Conservation (phyloP, 1,140 invertebrate genomes). For the Musca vetustissima region DNA sequence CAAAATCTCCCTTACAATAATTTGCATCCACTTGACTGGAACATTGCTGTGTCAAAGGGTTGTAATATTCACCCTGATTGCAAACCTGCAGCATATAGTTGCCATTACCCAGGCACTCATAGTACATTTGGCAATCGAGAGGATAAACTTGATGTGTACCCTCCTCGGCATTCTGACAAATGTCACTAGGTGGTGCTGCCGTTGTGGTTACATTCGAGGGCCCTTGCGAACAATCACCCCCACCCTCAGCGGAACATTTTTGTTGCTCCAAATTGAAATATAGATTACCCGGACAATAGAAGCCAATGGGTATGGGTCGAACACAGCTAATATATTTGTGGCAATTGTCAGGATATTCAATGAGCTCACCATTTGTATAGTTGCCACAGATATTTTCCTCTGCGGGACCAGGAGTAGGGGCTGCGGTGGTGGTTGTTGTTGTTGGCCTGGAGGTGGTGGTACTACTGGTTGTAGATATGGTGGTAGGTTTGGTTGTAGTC, state of each 20-base stretch:
- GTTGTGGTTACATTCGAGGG: conserved; percentile 31
- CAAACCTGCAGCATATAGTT: conserved; percentile 47
- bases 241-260: conserved; percentile 8
- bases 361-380: conserved; percentile 34
- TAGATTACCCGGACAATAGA: conserved; percentile 36
- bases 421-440: conserved; percentile 21
- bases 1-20: conserved; percentile 40
- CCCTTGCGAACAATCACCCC: not conserved
- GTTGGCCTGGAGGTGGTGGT: not conserved
- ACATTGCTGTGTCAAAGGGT: conserved; percentile 38
- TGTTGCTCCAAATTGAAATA: conserved; percentile 34
- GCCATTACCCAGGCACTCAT: conserved; percentile 42
- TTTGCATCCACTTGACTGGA: conserved; percentile 37
- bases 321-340: conserved; percentile 49
- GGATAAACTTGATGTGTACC: conserved; percentile 42
- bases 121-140: conserved; percentile 43
- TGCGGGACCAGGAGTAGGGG: not conserved
- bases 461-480: not conserved
- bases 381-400: conserved; percentile 35
- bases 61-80: conserved; percentile 41
- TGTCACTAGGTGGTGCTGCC: conserved; percentile 32
- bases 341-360: conserved; percentile 43
- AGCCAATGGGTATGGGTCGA: conserved; percentile 42
- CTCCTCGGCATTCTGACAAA: conserved; percentile 38
- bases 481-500: not conserved